These are phyloP conservation scores for Eremobia ochroleuca DNA, from an alignment of 2,888 invertebrate species.

Conservation along the genomic window DNA sequence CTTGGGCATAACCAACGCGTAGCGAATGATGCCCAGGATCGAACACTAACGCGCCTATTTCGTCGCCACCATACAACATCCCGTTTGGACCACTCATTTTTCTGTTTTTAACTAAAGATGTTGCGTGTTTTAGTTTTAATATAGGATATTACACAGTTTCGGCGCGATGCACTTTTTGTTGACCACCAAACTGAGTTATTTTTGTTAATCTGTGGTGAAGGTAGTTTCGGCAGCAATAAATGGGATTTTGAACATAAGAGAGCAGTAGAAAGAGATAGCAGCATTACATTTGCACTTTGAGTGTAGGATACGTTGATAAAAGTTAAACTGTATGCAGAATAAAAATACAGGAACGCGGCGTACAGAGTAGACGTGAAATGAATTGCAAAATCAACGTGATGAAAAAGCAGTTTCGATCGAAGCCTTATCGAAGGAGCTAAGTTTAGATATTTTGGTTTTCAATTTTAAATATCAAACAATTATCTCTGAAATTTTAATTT, in stretches of 20 bases:
- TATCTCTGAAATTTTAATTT: too few species aligned
- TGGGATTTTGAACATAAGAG: background rate
- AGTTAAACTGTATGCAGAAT: background rate
- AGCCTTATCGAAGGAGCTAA: too few species aligned
- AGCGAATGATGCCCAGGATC: slow-evolving; percentile 96
- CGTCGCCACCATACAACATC: slow-evolving; percentile 98
- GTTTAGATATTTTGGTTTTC: too few species aligned
- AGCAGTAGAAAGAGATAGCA: background rate
- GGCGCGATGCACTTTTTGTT: slow-evolving; percentile 65
- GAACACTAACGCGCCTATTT: slow-evolving; percentile 99
- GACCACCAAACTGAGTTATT: slow-evolving; percentile 33
- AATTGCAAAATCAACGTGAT: too few species aligned
- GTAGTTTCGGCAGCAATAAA: background rate
- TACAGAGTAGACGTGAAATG: too few species aligned
- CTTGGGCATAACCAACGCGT: slow-evolving; percentile 98
- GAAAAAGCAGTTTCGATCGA: too few species aligned
- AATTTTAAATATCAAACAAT: too few species aligned
- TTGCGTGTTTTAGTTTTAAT: slow-evolving; percentile 8
- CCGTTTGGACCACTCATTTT: slow-evolving; percentile 90
- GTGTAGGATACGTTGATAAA: background rate
- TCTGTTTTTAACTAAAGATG: slow-evolving; percentile 18
- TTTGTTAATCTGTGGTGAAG: slow-evolving; percentile 43
- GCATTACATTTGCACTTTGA: background rate
- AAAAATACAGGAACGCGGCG: too few species aligned
- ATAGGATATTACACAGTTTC: slow-evolving; percentile 30